phyloP scores from a whole-genome alignment of 1,140 invertebrate species.

The silkworm (Bombyx mori) region DNA sequence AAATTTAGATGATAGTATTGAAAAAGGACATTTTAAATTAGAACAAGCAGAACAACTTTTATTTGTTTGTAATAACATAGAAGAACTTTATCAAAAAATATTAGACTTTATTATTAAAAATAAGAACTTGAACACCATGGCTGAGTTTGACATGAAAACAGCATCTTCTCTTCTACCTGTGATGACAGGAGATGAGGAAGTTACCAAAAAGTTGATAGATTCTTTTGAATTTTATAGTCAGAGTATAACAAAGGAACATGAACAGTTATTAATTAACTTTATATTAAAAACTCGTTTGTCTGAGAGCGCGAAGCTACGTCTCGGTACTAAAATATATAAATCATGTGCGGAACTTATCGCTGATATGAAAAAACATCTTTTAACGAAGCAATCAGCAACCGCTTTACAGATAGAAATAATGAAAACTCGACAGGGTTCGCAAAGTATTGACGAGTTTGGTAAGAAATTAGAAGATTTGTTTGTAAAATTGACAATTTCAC shows the following conservation, averaged over 20 bases:
- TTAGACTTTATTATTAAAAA: too few species aligned
- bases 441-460: constrained; percentile 16
- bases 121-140: too few species aligned
- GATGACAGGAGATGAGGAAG: constrained; percentile 3
- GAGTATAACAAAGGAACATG: neutral
- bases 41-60: too few species aligned
- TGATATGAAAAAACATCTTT: constrained; percentile 13
- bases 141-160: neutral
- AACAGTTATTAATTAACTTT: constrained; percentile 12
- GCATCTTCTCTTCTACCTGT: neutral
- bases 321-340: constrained; percentile 8
- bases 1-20: too few species aligned
- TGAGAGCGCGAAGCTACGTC: constrained; percentile 10
- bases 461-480: constrained; percentile 17
- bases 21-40: too few species aligned
- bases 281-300: constrained; percentile 11
- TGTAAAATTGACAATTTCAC: constrained; percentile 19
- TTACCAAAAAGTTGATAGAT: constrained; percentile 7
- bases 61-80: too few species aligned
- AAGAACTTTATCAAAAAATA: too few species aligned
- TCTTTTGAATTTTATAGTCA: constrained; percentile 1
- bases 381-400: constrained; percentile 11
- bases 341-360: constrained; percentile 7
- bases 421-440: constrained; percentile 4
- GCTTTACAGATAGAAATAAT: constrained; percentile 10